phyloP scores from a whole-genome alignment of 2,888 invertebrate species.

The Zhengitettix transpicula region DNA sequence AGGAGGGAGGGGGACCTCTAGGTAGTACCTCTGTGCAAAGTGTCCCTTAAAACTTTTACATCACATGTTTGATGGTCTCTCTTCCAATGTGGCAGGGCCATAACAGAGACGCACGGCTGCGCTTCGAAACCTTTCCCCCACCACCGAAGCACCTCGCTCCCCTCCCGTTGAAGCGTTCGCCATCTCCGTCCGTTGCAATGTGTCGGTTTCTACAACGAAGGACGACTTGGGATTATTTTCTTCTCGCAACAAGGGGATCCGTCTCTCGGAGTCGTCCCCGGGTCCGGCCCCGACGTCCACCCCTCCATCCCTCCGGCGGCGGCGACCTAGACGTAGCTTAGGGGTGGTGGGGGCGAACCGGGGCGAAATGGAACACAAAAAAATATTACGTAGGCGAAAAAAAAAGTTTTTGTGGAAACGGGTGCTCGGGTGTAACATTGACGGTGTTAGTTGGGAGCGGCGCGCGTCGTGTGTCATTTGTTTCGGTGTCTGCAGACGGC shows the following conservation, averaged over 20 bases:
- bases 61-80: background rate
- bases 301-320: too few species aligned
- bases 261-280: background rate
- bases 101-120: background rate
- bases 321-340: too few species aligned
- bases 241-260: background rate
- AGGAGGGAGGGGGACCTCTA: background rate
- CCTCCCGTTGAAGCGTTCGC: background rate
- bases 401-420: too few species aligned
- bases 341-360: background rate
- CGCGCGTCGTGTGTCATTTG: background rate
- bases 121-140: background rate
- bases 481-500: background rate
- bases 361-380: background rate
- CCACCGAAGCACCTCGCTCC: background rate
- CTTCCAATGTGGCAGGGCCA: background rate
- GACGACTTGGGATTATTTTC: background rate
- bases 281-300: too few species aligned
- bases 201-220: background rate
- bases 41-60: background rate
- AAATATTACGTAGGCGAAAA: too few species aligned
- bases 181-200: background rate
- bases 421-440: background rate
- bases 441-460: background rate
- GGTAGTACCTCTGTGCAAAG: background rate